Conservation (phyloP, 2,888 invertebrate species). For the Eubasilissa splendida region DNA sequence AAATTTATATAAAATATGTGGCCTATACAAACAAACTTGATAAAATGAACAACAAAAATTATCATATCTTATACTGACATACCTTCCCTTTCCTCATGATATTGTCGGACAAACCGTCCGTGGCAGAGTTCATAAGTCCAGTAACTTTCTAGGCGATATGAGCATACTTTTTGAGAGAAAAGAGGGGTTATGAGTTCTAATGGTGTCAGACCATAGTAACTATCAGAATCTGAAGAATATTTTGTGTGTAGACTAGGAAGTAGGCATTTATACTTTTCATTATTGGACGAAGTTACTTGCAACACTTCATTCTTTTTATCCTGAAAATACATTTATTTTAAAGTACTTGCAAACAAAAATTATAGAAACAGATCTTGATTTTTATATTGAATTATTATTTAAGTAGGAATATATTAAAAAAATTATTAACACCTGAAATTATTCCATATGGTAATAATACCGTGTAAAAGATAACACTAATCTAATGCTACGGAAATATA, state of each 20-base stretch:
- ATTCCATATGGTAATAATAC: too few relatives aligned
- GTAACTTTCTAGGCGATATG: constrained; percentile 89
- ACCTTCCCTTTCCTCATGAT: constrained; percentile 94
- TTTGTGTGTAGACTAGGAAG: constrained; percentile 78
- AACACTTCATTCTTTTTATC: constrained; percentile 72
- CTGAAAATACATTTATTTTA: constrained; percentile 59
- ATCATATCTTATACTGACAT: constrained; percentile 25
- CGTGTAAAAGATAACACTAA: too few relatives aligned
- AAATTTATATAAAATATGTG: too few relatives aligned
- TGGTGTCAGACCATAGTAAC: constrained; percentile 83
- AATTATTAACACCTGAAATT: too few relatives aligned
- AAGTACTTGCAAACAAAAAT: too few relatives aligned
- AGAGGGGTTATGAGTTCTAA: constrained; percentile 83
- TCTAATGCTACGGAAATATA: too few relatives aligned
- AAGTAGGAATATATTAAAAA: too few relatives aligned
- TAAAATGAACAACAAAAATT: too few relatives aligned
- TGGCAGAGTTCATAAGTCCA: constrained; percentile 99
- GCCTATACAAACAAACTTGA: too few relatives aligned
- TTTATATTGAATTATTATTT: too few relatives aligned
- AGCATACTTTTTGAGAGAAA: constrained; percentile 86
- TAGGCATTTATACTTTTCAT: constrained; percentile 88
- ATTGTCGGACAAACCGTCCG: constrained; percentile 92
- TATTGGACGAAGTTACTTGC: constrained; percentile 80
- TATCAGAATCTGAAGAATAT: constrained; percentile 71
- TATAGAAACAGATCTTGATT: too few relatives aligned